These are phyloP conservation scores for Drosophila infuscata DNA, from an alignment of 2,888 invertebrate genomes.

Conservation along the genomic window DNA sequence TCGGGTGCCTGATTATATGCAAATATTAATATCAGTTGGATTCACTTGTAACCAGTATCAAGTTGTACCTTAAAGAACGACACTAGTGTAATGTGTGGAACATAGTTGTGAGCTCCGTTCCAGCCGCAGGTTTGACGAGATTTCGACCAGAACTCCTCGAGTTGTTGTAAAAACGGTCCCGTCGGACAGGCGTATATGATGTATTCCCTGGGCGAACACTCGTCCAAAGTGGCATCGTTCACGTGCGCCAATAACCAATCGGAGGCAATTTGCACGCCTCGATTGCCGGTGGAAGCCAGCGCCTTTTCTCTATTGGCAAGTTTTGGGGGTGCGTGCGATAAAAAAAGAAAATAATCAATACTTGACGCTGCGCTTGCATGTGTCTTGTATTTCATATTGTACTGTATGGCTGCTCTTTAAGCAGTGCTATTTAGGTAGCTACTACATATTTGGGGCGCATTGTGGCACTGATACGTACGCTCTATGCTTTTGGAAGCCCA, in stretches of 20 bases:
- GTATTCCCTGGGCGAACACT: slow-evolving; percentile 92
- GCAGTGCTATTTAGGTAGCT: not conserved
- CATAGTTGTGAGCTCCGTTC: slow-evolving; percentile 96
- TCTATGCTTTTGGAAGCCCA: slow-evolving; percentile 95
- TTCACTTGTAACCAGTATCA: not conserved
- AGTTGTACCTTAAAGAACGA: slow-evolving; percentile 92
- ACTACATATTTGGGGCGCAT: not conserved
- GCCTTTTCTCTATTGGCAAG: slow-evolving; percentile 90
- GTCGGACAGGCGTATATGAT: slow-evolving; percentile 95
- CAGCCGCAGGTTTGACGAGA: slow-evolving; percentile 91
- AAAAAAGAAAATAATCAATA: slow-evolving; percentile 68
- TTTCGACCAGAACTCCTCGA: slow-evolving; percentile 91
- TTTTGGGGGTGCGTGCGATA: slow-evolving; percentile 9
- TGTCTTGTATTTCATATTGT: not conserved
- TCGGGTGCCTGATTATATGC: slow-evolving; percentile 89
- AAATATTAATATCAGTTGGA: not conserved
- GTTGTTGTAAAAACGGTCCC: slow-evolving; percentile 88
- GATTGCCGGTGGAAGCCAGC: slow-evolving; percentile 94
- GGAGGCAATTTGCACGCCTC: slow-evolving; percentile 94
- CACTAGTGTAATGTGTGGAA: slow-evolving; percentile 95
- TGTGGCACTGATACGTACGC: slow-evolving; percentile 88
- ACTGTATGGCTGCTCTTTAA: not conserved
- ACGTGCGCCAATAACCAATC: slow-evolving; percentile 97
- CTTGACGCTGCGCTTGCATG: slow-evolving; percentile 5
- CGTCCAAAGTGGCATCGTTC: slow-evolving; percentile 92